These are phyloP conservation scores for Perodicticus potto DNA, from an alignment of 2,797 vertebrate genomes.

Conservation along the genomic window DNA sequence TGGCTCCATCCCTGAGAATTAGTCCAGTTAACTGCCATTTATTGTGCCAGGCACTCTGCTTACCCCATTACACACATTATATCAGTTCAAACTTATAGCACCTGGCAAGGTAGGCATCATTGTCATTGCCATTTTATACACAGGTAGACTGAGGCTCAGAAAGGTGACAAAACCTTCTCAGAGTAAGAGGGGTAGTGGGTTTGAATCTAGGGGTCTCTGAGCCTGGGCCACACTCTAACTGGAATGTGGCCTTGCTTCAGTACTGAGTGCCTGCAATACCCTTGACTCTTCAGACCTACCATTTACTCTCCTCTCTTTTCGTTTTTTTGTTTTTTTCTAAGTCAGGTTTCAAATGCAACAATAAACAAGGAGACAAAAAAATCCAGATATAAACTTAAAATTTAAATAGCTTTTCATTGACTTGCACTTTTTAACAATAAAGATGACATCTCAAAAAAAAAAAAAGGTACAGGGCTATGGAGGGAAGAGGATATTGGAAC, in stretches of 20 bases:
- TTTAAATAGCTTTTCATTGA: too few species aligned
- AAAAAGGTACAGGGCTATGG: too few species aligned
- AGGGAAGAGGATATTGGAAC: not conserved
- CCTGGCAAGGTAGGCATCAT: not conserved
- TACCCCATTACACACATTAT: not conserved
- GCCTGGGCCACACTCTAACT: not conserved
- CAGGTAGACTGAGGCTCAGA: not conserved
- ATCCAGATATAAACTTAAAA: too few species aligned
- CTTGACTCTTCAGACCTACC: not conserved
- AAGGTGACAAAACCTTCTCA: not conserved
- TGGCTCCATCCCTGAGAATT: not conserved
- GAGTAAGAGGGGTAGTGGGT: not conserved
- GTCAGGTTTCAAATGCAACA: too few species aligned
- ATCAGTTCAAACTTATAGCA: slow-evolving; percentile 4
- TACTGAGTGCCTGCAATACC: not conserved
- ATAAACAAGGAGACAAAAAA: too few species aligned
- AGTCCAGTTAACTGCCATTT: not conserved
- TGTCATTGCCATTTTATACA: not conserved
- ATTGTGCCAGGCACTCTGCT: not conserved
- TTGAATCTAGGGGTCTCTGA: not conserved
- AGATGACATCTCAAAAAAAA: too few species aligned
- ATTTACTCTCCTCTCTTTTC: not conserved
- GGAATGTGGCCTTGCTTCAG: not conserved
- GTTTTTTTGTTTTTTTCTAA: too few species aligned
- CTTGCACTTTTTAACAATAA: too few species aligned